Evolutionary conservation across 2,797 vertebrate genomes (phyloP), one percentile per base, ranked within the genome.

Genomic region (Enteromius trimaculatus): DNA sequence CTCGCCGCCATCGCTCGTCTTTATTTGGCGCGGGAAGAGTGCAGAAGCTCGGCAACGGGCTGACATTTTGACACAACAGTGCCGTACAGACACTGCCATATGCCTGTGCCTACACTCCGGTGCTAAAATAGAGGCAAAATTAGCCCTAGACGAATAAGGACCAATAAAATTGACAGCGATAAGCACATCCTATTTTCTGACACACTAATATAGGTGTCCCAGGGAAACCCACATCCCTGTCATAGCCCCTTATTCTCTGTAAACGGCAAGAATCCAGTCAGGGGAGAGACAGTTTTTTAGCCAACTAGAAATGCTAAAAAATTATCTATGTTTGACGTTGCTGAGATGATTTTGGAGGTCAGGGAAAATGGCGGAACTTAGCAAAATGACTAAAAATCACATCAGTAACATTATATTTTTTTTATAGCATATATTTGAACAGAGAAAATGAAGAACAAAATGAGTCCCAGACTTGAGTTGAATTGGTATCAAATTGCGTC

Each of bases 21-120:
- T 95, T 93, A 94, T 93, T 95, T 90, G 74, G 93, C 90, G 85
- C 91, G 21, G 68, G 92, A 93, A 93, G 95, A 95, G 94, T 94
- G 92, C 90, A 21, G 47, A 79, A 64, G 82, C 37, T 75, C 29
- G 23, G 72, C 87, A 86, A 92, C 92, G 92, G 86, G 88, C 87
- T 60, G 89, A 92, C 96, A 95, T 97, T 94, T 95, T 97, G 96
- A 96, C 92, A 93, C 93, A 94, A 96, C 94, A 88, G 93, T 89
- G 91, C 90, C 93, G 91, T 89, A 71, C 94, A 95, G 95, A 93
- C 88, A 93, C 93, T 90, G 90, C 93, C 90, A 86, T 93, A 94
- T 92, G 94, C 90, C 89, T 90, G 81, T 90, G 90, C 90, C 80
- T 89, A 89, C 89, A 91, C 90, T 87, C 91, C 86, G 81, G 86